Conservation (phyloP, 2,888 invertebrate genomes). For the Caenorhabditis sinica region DNA sequence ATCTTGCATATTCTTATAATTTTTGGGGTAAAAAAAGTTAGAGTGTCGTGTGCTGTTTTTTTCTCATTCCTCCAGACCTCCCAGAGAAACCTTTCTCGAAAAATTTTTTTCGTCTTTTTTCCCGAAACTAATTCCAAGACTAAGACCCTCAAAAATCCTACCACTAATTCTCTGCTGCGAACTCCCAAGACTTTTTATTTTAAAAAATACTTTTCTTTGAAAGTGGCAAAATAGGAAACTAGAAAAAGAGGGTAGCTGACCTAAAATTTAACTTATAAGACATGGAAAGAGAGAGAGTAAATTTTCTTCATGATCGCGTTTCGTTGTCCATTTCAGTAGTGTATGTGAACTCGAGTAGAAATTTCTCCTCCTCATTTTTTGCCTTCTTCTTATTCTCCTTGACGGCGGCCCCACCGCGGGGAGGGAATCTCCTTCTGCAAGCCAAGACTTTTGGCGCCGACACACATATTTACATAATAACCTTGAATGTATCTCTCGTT, state of each 20-base stretch:
- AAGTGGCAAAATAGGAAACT: neutral
- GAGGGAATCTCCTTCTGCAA: neutral
- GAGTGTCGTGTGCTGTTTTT: too few species aligned
- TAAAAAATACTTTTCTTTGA: neutral
- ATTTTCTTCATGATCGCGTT: constrained; percentile 39
- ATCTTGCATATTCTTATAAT: too few species aligned
- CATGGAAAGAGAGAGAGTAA: too few species aligned
- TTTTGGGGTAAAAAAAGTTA: too few species aligned
- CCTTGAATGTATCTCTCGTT: constrained; percentile 30
- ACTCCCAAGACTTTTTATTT: neutral
- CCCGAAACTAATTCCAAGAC: constrained; percentile 18
- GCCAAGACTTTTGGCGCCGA: constrained; percentile 58
- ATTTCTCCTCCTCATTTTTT: constrained; percentile 1
- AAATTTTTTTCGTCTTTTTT: constrained; percentile 1
- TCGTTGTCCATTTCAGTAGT: constrained; percentile 25
- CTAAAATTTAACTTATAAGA: constrained; percentile 9
- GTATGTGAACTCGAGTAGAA: constrained; percentile 51
- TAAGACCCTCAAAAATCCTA: neutral
- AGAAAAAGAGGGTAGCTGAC: constrained; percentile 4
- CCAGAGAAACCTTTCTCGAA: too few species aligned
- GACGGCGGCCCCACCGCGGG: too few species aligned
- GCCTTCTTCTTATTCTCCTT: neutral
- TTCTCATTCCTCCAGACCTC: too few species aligned
- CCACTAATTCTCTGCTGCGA: constrained; percentile 23
- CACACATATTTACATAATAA: constrained; percentile 56